Evolutionary conservation across 2,113 vertebrate species (phyloP).

Genomic region (Axis porcinus): DNA sequence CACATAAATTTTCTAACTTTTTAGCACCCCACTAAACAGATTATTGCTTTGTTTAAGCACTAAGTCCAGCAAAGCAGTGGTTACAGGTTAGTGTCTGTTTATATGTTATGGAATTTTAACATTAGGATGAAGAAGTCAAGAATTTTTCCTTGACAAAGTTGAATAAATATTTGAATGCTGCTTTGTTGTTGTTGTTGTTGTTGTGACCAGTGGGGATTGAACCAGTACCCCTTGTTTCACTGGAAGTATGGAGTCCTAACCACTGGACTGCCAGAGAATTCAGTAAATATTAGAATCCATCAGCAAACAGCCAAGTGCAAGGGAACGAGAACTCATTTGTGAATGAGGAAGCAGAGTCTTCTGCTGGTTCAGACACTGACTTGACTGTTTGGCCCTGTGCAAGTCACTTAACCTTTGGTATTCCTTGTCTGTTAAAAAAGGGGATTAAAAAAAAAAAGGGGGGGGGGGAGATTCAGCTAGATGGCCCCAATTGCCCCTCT

Average conservation of each 20-base stretch:
- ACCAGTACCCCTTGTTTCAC: neutral
- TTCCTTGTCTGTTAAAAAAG: neutral
- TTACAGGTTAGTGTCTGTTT: neutral
- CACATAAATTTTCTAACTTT: slow-evolving; percentile 6
- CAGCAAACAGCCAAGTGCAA: neutral
- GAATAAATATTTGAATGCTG: neutral
- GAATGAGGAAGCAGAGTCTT: neutral
- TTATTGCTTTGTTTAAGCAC: neutral
- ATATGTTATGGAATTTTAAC: neutral
- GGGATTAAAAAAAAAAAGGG: neutral
- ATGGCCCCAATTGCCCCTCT: neutral
- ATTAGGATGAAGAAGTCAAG: neutral
- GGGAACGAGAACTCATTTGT: neutral
- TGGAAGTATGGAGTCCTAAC: neutral
- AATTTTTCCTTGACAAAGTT: neutral
- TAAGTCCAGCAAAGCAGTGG: neutral
- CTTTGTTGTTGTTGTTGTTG: neutral
- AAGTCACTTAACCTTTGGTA: neutral
- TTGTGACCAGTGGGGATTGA: neutral
- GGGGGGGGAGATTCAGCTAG: neutral
- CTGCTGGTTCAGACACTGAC: neutral
- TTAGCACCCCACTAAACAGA: neutral
- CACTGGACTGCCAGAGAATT: neutral
- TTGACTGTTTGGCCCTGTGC: neutral
- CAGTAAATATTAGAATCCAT: neutral